Base-by-base conservation (phyloP, 2,888 invertebrate species). In the Lycia hirtaria region DNA sequence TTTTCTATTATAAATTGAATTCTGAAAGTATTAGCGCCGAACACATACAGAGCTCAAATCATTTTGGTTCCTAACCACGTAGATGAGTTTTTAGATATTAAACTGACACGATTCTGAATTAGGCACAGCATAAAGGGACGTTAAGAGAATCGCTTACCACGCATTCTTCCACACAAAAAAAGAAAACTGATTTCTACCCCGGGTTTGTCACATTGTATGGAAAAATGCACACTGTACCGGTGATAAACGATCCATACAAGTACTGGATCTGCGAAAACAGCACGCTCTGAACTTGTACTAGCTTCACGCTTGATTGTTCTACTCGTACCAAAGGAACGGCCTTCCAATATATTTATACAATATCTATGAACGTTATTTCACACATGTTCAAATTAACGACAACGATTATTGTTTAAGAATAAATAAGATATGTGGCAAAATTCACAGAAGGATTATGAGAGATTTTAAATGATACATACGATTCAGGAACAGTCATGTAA, bases 251-350 rank as follows among this genome's bases (percentile, higher is more conserved):
- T n/a, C n/a, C n/a, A n/a, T n/a, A n/a, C n/a, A n/a, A 41, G 49
- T 56, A 59, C 60, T 56, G 60, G 55, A 63, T 47, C 19, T 55
- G 41, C 43, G 20, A 48, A 60, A 56, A 56, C 52, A 52, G 44
- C 43, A 50, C 35, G 14, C 40, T 37, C 47, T 47, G 55, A 53
- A 52, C 41, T 60, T 60, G 52, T 56, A 56, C 49, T 52, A 55
- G 57, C 48, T 58, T 58, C 52, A 53, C 47, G 17, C 52, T 43
- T 53, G 48, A 48, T 49, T 24, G 52, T 12, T 43, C 37, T 48
- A 30, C n/a, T n/a, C n/a, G n/a, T n/a, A n/a, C 48, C 41, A 12
- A 24, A 43, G 43, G 30, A 53, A 32, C 33, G 48, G 35, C 38
- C 28, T 51, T 32, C 35, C 35, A 40, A 30, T 56, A 22, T 33